A percentile compares a stretch with the other conserved stretches of the same genome.
Conservation (phyloP, 2,888 invertebrate species). For the Cerastis leucographa region DNA sequence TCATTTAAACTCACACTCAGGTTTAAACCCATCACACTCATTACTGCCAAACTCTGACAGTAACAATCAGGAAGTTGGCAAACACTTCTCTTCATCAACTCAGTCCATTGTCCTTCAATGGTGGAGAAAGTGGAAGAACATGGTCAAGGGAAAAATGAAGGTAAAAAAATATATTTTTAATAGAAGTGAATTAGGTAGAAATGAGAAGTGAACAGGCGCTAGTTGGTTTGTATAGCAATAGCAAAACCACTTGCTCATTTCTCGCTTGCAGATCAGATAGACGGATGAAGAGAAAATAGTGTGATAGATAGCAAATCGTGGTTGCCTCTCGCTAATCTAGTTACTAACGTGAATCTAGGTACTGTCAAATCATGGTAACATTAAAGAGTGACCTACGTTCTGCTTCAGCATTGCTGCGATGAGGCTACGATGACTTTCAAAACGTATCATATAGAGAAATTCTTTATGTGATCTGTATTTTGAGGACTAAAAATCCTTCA, state of each 20-base stretch:
- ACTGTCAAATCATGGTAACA: not conserved
- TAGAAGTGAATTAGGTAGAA: not conserved
- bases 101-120: conserved; percentile 13
- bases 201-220: not conserved
- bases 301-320: not conserved
- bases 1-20: conserved; percentile 16
- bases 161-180: conserved; percentile 30
- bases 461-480: not conserved
- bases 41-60: not conserved
- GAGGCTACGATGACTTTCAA: not conserved
- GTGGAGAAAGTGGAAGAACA: conserved; percentile 46
- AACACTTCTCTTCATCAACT: conserved; percentile 4
- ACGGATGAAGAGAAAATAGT: not conserved
- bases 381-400: not conserved
- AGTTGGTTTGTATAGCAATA: not conserved
- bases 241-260: not conserved
- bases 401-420: not conserved
- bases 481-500: not conserved
- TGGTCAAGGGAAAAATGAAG: conserved; percentile 31
- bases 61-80: not conserved
- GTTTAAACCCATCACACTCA: conserved; percentile 7
- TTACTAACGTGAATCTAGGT: not conserved
- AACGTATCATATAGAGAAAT: not conserved
- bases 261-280: not conserved
- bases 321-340: too few relatives aligned